Evolutionary conservation across 2,888 invertebrate genomes (phyloP), one percentile per base, ranked within the genome.

Genomic region (Syrphus vitripennis): DNA sequence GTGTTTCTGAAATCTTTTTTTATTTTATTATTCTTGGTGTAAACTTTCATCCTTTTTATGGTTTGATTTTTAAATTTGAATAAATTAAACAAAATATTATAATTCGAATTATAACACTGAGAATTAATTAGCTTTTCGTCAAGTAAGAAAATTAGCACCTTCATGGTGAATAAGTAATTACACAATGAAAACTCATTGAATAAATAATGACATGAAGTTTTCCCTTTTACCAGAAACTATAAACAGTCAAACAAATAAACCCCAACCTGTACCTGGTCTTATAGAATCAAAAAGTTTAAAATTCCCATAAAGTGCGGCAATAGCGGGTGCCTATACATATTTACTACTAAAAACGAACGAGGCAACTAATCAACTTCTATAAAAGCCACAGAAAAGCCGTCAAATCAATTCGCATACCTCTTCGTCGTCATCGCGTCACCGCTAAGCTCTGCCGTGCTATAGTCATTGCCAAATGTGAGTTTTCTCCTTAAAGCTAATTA

Each of bases 401-500:
- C 42, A 78, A 81, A 75, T 80, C 42, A 69, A 45, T 61, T 37
- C 79, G 16, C 55, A 29, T 50, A 16, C 50, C 19, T 9, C 59
- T 10, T 21, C 57, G 31, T 45, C 19, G 16, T 26, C 34, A 2
- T n/a, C n/a, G 5, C 16, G n/a, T n/a, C n/a, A 10, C 3, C 61
- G 12, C 61, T n/a, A n/a, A 5, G 24, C n/a, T 4, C 31, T 5
- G 10, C 4, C 4, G 9, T 31, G 16, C 4, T 9, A 9, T n/a
- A 29, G 24, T 29, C 29, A 16, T 75, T 34, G 31, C 6, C 48
- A 76, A 75, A 76, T 76, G 37, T 59, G 70, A 76, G 48, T 59
- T 19, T 65, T 77, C 65, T 40, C 45, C 45, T 48, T n/a, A 79
- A 72, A 72, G 71, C 72, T 71, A 82, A 82, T 82, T 76, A 76